Percentiles rank a stretch among this genome's conserved stretches.
phyloP scores from a whole-genome alignment of 2,888 invertebrate genomes.

The Heliconius aoede region DNA sequence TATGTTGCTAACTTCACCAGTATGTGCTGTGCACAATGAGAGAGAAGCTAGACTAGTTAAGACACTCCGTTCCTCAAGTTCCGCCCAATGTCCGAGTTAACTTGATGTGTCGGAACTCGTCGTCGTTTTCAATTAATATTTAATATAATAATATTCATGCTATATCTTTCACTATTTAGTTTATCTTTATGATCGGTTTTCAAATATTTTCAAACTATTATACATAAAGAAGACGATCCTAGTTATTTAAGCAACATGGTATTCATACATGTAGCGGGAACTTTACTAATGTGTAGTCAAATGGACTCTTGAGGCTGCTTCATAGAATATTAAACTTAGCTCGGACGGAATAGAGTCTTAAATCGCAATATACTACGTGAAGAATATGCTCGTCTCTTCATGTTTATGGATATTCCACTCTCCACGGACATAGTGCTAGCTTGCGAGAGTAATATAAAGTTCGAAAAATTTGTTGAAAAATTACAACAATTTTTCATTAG shows the following conservation, averaged over 20 bases:
- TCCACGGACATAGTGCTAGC: slow-evolving; percentile 52
- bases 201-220: background rate
- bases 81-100: too few relatives aligned
- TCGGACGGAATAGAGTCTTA: slow-evolving; percentile 58
- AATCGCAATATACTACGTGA: slow-evolving; percentile 62
- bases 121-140: too few relatives aligned
- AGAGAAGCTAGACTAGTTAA: too few relatives aligned
- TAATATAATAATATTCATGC: too few relatives aligned
- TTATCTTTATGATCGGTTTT: too few relatives aligned
- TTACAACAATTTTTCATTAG: slow-evolving; percentile 17
- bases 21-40: too few relatives aligned
- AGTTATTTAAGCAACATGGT: slow-evolving; percentile 51
- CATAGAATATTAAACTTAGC: slow-evolving; percentile 67
- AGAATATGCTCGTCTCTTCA: slow-evolving; percentile 68
- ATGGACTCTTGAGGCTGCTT: slow-evolving; percentile 75
- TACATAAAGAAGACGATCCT: background rate
- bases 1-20: too few relatives aligned
- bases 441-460: slow-evolving; percentile 23
- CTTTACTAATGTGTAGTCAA: slow-evolving; percentile 83
- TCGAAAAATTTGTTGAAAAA: slow-evolving; percentile 26
- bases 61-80: too few relatives aligned
- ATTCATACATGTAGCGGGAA: slow-evolving; percentile 68
- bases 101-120: background rate
- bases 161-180: too few relatives aligned
- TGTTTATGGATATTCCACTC: slow-evolving; percentile 76